Conservation (phyloP, 2,888 invertebrate species). For the Saturnia pavonia region DNA sequence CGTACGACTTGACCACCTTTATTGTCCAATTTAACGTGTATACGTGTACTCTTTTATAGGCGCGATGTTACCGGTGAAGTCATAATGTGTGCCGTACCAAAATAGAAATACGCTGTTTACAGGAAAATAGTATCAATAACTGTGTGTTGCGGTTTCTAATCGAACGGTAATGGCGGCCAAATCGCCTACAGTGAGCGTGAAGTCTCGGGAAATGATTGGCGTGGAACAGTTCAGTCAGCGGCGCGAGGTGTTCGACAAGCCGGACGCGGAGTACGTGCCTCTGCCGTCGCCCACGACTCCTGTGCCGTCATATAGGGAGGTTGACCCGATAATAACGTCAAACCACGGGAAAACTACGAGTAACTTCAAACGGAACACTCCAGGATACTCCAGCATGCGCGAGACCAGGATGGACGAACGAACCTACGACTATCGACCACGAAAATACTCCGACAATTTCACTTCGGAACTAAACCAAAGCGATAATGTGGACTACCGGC, state of each 20-base stretch:
- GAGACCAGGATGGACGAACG: constrained; percentile 67
- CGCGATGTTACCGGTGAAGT: constrained; percentile 78
- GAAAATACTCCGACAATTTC: constrained; percentile 76
- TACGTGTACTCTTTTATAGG: constrained; percentile 65
- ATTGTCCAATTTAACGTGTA: constrained; percentile 75
- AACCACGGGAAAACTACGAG: constrained; percentile 74
- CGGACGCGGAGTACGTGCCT: constrained; percentile 77
- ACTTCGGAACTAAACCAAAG: constrained; percentile 71
- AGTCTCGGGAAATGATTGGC: constrained; percentile 77
- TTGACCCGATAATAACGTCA: constrained; percentile 68
- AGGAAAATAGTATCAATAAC: constrained; percentile 79
- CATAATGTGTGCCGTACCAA: constrained; percentile 76
- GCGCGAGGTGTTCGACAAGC: constrained; percentile 77
- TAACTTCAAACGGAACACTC: constrained; percentile 72
- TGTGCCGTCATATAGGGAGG: constrained; percentile 56
- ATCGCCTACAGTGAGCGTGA: constrained; percentile 76
- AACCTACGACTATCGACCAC: constrained; percentile 64
- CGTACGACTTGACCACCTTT: constrained; percentile 75
- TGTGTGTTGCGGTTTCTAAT: constrained; percentile 80
- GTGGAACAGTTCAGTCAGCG: constrained; percentile 77
- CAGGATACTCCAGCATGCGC: constrained; percentile 75
- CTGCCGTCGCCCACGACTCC: constrained; percentile 57
- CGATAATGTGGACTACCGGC: constrained; percentile 72
- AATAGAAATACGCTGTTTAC: constrained; percentile 77
- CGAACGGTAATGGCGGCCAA: constrained; percentile 77